These are phyloP conservation scores for Halictus quadricinctus DNA, from an alignment of 2,888 invertebrate species.

Conservation along the genomic window DNA sequence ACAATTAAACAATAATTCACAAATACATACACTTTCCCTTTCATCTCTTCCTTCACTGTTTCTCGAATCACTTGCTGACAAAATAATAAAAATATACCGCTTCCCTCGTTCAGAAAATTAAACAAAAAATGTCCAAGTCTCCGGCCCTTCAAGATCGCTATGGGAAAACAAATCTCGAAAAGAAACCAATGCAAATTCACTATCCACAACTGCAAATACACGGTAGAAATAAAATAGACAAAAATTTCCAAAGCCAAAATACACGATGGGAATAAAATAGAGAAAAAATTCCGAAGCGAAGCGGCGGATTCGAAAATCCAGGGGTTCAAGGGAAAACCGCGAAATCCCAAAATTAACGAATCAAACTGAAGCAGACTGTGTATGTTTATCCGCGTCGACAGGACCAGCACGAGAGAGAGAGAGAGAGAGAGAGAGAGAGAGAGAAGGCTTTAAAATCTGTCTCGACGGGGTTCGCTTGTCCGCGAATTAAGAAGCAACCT, in stretches of 20 bases:
- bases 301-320: background rate
- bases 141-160: background rate
- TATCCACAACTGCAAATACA: background rate
- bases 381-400: background rate
- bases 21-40: too few species aligned
- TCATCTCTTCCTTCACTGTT: too few species aligned
- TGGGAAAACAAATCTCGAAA: background rate
- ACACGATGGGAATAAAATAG: too few species aligned
- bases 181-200: too few species aligned
- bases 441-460: background rate
- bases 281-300: too few species aligned
- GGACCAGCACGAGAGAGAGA: background rate
- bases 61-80: too few species aligned
- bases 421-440: background rate
- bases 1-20: too few species aligned
- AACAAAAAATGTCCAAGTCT: too few species aligned
- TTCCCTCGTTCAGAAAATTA: too few species aligned
- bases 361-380: background rate
- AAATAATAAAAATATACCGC: too few species aligned
- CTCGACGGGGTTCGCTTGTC: background rate
- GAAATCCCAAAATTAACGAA: background rate
- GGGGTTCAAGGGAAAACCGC: background rate
- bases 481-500: conserved; percentile 25
- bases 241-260: background rate
- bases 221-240: background rate